Base-by-base conservation (phyloP, 2,888 invertebrate genomes). In the Diabrotica balteata region DNA sequence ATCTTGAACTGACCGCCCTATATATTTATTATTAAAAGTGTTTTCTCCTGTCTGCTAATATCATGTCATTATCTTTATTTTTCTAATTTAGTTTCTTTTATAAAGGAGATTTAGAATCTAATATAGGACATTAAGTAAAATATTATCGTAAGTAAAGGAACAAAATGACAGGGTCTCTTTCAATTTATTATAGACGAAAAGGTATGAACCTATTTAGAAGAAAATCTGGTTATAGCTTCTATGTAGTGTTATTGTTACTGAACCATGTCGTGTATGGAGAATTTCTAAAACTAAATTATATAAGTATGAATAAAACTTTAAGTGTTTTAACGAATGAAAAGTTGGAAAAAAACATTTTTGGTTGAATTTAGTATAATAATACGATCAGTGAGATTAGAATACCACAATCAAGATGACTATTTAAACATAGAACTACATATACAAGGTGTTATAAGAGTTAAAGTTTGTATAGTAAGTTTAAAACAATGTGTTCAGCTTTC, bases 41-140 rank as follows among this genome's bases (percentile, higher is more conserved):
- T 45, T 45, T 43, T 52, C n/a, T 52, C 51, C 52, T 49, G 50
- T 47, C 55, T 57, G 5, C 50, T 60, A 60, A 66, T 55, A 45
- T 47, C 50, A 60, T 66, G 43, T 55, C 43, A 66, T 66, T 52
- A 60, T 42, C 53, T 44, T 55, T 55, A 55, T 55, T 55, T 32
- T 11, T 44, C 11, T 55, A 43, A 55, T 55, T 44, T 11, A 10
- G 7, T 59, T 17, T 53, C 44, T 50, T 7, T 52, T 10, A 53
- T 59, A 50, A 44, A 60, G 50, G 44, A 60, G 55, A 60, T 55
- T 54, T 47, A 47, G 32, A 47, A 43, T 8, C 49, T 32, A 58
- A 63, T 50, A 47, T 59, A 7, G n/a, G 43, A 60, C 55, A 66
- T 66, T 66, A 59, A 52, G 10, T 59, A 43, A 17, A 10, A 49